Base-by-base conservation (phyloP, 2,113 vertebrate genomes). In the Pimephales promelas region DNA sequence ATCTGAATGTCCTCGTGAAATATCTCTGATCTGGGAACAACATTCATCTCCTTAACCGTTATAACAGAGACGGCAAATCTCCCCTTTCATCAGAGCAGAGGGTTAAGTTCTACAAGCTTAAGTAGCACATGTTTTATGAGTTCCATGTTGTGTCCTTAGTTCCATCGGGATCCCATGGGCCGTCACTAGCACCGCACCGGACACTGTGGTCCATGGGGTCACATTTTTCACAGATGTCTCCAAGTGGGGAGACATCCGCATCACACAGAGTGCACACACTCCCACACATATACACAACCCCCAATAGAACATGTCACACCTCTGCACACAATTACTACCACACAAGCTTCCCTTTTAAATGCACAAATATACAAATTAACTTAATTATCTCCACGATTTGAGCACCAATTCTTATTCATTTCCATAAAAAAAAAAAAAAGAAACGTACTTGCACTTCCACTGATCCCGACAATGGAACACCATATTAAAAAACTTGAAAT, bases 201-300 rank as follows among this genome's bases (percentile, higher is more conserved):
- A 81, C 45, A 24, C 24, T 49, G 74, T 24, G 70, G 86, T 85
- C 86, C 81, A 87, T 10, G 16, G 84, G 90, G 88, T 90, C 88
- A 86, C 34, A 57, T 83, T 88, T 88, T 91, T 91, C 87, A 89
- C 87, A 90, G 86, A 89, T 87, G 81, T 64, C 72, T 73, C 81
- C 18, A 28, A 70, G 84, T 40, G 64, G 73, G 61, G 72, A 62
- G 49, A 83, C 73, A 84, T 88, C 90, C 86, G 66, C 82, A 83
- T 85, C 83, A 68, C 81, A 77, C 47, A 47, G 49, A 56, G 84
- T 62, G 82, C 31, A 47, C 6, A 71, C 31, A 87, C 66, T 85
- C 47, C 79, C 77, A 62, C 52, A 83, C 66, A 88, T 45, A 85
- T 24, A 74, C 62, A 87, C 40, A 82, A 22, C 34, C 10, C 68